These are phyloP conservation scores for Ceratosolen fusciceps DNA, from an alignment of 1,140 invertebrate genomes.

Conservation along the genomic window DNA sequence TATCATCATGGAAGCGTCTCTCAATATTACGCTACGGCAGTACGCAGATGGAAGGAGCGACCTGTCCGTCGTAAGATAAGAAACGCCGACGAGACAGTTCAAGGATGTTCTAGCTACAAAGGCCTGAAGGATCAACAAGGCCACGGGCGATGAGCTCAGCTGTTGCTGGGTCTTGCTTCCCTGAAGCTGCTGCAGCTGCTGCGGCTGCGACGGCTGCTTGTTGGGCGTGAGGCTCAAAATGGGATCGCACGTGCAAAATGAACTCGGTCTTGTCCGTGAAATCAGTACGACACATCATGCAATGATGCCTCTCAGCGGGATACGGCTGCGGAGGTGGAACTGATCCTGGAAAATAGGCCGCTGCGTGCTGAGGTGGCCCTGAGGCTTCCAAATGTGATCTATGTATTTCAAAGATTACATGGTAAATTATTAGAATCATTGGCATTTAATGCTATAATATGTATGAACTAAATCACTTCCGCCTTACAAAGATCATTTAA, in stretches of 20 bases:
- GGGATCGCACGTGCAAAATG: constrained; percentile 79
- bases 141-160: constrained; percentile 76
- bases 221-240: constrained; percentile 75
- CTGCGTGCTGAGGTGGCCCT: constrained; percentile 66
- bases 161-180: constrained; percentile 72
- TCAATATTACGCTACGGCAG: constrained; percentile 57
- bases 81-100: constrained; percentile 23
- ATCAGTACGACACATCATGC: constrained; percentile 78
- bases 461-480: too few species aligned
- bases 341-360: constrained; percentile 69
- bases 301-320: constrained; percentile 72
- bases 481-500: too few species aligned
- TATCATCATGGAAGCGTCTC: background rate
- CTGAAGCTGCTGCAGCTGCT: constrained; percentile 41
- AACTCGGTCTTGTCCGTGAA: constrained; percentile 79
- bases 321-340: constrained; percentile 72
- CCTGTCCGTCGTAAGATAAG: constrained; percentile 47
- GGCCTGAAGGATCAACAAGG: constrained; percentile 75
- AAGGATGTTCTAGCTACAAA: constrained; percentile 73
- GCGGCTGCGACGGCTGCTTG: constrained; percentile 43
- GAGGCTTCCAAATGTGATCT: constrained; percentile 68
- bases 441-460: too few species aligned
- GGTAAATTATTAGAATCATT: too few species aligned
- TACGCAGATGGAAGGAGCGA: constrained; percentile 63
- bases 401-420: too few species aligned